Evolutionary conservation across 2,113 vertebrate genomes (phyloP), one percentile per base, ranked within the genome.

Genomic region (Cacatua alba): DNA sequence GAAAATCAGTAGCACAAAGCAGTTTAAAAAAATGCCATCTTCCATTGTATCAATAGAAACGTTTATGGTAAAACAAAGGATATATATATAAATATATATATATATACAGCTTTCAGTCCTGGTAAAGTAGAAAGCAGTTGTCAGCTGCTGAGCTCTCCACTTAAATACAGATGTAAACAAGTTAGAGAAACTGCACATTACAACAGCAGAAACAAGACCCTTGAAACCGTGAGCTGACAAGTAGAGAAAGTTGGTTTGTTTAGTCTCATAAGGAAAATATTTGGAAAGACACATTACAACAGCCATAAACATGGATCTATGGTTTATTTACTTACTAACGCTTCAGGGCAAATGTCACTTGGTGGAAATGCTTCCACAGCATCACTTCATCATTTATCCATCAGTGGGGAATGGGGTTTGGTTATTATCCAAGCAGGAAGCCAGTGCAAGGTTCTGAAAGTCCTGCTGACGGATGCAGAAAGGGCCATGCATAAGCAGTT

Each of bases 231-330:
- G 8, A 57, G 33, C n/a, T 95, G 94, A 57, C 69, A 84, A 92
- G 46, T 11, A 72, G 74, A 81, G 48, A 53, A 44, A 77, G 46
- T 41, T 74, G 33, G n/a, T 80, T 83, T 93, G 81, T 96, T 97
- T 97, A 94, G 89, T 79, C 91, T 95, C 57, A 49, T 87, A 89
- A 85, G 31, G 48, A 89, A 91, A 95, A 76, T n/a, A 82, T 51
- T 89, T 72, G 48, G 33, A 67, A 78, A 92, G 35, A 91, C 31
- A 84, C 48, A 80, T 33, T 53, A 83, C 86, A 93, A 77, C 43
- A 95, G 55, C 44, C 17, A 64, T 89, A 94, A 96, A 92, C 80
- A 92, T 1, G 14, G 64, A 43, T 29, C 86, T 80, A 4, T 76
- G 59, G 43, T 94, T 90, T 71, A 83, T 52, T 95, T 86, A 67